phyloP scores from a whole-genome alignment of 2,797 vertebrate genomes.

The Trematomus bernacchii region DNA sequence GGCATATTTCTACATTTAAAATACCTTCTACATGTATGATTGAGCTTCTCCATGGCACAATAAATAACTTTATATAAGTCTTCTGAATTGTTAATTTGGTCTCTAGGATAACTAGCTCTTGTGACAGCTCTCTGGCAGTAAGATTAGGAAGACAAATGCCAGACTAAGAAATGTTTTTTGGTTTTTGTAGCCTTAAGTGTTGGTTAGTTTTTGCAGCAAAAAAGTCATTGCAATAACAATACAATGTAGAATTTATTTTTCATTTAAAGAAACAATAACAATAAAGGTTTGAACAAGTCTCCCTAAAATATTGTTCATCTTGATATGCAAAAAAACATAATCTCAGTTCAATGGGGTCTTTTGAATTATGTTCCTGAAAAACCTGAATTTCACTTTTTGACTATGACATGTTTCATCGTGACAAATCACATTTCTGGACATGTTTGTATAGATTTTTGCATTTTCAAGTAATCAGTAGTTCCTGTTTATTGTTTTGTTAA shows the following conservation, averaged over 20 bases:
- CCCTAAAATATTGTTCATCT: slow-evolving; percentile 1
- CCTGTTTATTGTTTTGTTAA: slow-evolving; percentile 22
- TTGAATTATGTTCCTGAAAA: neutral
- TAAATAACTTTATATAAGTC: neutral
- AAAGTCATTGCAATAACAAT: slow-evolving; percentile 7
- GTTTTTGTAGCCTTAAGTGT: neutral
- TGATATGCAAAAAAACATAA: slow-evolving; percentile 10
- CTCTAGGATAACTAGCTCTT: neutral
- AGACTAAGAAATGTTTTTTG: neutral
- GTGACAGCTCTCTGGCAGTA: too few species aligned
- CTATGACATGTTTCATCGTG: slow-evolving; percentile 1
- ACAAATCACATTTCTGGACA: slow-evolving; percentile 49
- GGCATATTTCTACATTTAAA: slow-evolving; percentile 23
- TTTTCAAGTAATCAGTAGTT: slow-evolving; percentile 69
- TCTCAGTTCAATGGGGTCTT: neutral
- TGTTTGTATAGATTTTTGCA: slow-evolving; percentile 30
- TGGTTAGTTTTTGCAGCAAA: slow-evolving; percentile 5
- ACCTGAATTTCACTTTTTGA: neutral
- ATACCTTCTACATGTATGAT: neutral
- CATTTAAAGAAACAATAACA: slow-evolving; percentile 1
- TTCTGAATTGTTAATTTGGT: neutral
- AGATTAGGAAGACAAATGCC: slow-evolving; percentile 7
- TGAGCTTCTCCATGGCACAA: neutral
- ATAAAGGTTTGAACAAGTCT: neutral
- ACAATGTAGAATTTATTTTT: slow-evolving; percentile 23